Base-by-base conservation (phyloP, 1,140 invertebrate genomes). In the Daktulosphaira vitifoliae region DNA sequence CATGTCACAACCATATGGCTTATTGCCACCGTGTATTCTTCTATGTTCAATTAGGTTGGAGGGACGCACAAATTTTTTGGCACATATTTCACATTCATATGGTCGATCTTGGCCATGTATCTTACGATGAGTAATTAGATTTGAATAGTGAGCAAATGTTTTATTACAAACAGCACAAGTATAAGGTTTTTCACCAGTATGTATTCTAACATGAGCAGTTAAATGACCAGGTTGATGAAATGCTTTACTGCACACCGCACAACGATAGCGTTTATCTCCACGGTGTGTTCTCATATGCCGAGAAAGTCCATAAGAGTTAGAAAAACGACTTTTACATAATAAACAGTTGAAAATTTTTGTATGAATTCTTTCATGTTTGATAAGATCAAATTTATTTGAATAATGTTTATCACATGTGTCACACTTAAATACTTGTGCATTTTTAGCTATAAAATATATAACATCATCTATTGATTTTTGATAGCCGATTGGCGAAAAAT, bases 21-120 rank as follows among this genome's bases (percentile, higher is more conserved):
- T 42, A 51, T 71, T 66, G 51, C 69, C 70, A 53, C 73, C 66
- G 68, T 73, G 71, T 71, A 76, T 68, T 68, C 70, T 70, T 39
- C 71, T 46, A 51, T 72, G 73, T 37, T 72, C 51, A 20, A 39
- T 39, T 11, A 66, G 50, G 25, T 39, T 42, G 15, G 65, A 50
- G 1, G n/a, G 4, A 11, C 50, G 50, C 7, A 39, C 25, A 13
- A 52, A 66, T 15, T 37, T 29, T 39, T 26, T 49, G 11, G 20
- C 48, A 38, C 64, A 65, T 20, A 50, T 48, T 22, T 65, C 64
- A 54, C 65, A 66, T 26, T 44, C 37, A 16, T 38, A 66, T 15
- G 29, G 48, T 33, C 38, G 49, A 15, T 66, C 29, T 52, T 44
- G 13, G 11, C 22, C 16, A 13, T 52, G 65, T 6, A 29, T 16